Evolutionary conservation across 2,888 invertebrate genomes (phyloP), one percentile per base, ranked within the genome.

Genomic region (Heliconius ethilla): DNA sequence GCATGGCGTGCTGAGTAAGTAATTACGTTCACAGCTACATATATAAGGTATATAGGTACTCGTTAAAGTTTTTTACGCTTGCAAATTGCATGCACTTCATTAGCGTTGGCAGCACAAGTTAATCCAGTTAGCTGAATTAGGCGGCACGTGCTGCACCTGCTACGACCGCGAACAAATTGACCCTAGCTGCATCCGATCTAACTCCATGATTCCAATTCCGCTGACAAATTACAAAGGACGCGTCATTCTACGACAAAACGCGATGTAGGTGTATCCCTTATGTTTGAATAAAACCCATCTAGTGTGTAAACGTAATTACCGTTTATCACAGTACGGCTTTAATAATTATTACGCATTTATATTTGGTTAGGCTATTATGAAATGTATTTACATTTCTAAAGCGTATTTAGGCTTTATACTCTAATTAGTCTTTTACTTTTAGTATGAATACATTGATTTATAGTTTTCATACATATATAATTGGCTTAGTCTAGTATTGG

Each of bases 121-220:
- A 81, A 80, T 80, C 76, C 77, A 80, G 77, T 82, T 79, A 77
- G 76, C 77, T 29, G 72, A 80, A 80, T 81, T 77, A 81, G 76
- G 79, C 78, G 51, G 80, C 67, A 76, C 75, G 67, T 77, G 75
- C 75, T 76, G 77, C 82, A 82, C 82, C 82, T 82, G 81, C 70
- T 66, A 65, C 76, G 75, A 78, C 82, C 81, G 62, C 81, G 79
- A 78, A 79, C 77, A 80, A 80, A 81, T 82, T 82, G 80, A 79
- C 70, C 78, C 75, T 77, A 40, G 79, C 78, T 80, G 80, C 78
- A 76, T 77, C 65, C 78, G 75, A 75, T 65, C 79, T 75, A 78
- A 75, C 76, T 59, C 65, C 75, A 75, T 63, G 59, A 70, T 65
- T 70, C 67, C 77, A 76, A 75, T 78, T 77, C 75, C 72, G 37